Evolutionary conservation across 2,888 invertebrate species (phyloP), one percentile per base, ranked within the genome.

Genomic region (Clanis bilineata): DNA sequence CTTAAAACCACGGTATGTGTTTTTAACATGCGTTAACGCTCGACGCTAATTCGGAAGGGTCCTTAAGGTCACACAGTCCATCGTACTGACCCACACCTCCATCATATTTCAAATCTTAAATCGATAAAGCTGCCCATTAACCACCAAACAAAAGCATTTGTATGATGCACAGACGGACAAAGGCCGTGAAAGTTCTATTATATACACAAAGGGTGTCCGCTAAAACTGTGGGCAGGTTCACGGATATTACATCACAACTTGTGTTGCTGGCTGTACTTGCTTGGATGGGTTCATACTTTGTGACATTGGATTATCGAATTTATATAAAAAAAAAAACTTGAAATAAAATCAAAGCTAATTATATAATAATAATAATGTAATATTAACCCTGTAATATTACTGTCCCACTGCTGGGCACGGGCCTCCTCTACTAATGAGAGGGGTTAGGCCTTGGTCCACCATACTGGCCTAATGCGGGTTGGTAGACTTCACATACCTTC

Each of bases 181-280:
- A 58, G 51, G 47, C 47, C 39, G 51, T 51, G 58, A 58, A 51
- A 58, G 58, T 51, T 58, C 47, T 47, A 57, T 57, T 57, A 58
- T 51, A 39, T 47, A 58, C 38, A 58, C 38, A 58, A 58, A 51
- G 51, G 58, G 51, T 38, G 18, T 45, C 36, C 47, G 41, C 47
- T 32, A 51, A 38, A 54, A 47, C 44, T 39, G 39, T 57, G 22
- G 45, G 45, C 51, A 58, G 39, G 51, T 39, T 51, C 28, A 18
- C 51, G 51, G 51, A 32, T 32, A 51, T 51, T 32, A 51, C 51
- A 51, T 28, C 47, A 51, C 47, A 32, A 51, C 32, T 51, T 51
- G 51, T 51, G 56, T 28, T 57, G 56, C 41, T 22, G 43, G 23
- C 23, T 22, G 56, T 56, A 39, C 38, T 23, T 9, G 45, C 38